phyloP scores from a whole-genome alignment of 2,797 vertebrate species.

The Synaphobranchus kaupii region DNA sequence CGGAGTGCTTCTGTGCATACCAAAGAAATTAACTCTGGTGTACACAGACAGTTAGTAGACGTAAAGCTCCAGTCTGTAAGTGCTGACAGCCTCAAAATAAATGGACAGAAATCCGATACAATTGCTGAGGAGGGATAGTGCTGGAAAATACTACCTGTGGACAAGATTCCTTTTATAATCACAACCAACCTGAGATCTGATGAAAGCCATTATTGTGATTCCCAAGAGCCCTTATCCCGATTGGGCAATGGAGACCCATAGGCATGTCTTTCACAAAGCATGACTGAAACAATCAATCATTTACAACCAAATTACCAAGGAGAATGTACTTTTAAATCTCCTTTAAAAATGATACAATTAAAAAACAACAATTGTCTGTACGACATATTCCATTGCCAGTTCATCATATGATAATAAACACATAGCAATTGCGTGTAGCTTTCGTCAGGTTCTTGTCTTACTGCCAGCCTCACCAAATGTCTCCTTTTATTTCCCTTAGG shows the following conservation, averaged over 20 bases:
- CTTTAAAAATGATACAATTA: not conserved
- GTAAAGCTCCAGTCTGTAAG: not conserved
- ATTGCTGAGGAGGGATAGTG: not conserved
- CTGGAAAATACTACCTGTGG: not conserved
- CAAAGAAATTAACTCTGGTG: not conserved
- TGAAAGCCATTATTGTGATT: not conserved
- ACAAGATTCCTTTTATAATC: not conserved
- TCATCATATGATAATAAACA: not conserved
- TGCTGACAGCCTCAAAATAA: not conserved
- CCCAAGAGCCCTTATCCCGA: not conserved
- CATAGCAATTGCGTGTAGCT: not conserved
- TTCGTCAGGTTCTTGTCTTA: not conserved
- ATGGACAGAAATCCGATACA: not conserved
- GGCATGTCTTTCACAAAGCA: not conserved
- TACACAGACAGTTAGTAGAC: conserved; percentile 6
- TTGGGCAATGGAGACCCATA: not conserved
- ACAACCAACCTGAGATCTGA: conserved; percentile 14
- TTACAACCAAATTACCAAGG: not conserved
- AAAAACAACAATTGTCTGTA: not conserved
- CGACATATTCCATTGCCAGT: not conserved
- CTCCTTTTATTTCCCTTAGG: conserved; percentile 23
- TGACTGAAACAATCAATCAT: not conserved
- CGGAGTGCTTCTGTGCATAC: conserved; percentile 12
- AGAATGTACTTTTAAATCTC: not conserved
- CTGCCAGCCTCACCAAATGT: not conserved